phyloP scores from a whole-genome alignment of 2,797 vertebrate genomes.

The Acestrorhynchus altus region DNA sequence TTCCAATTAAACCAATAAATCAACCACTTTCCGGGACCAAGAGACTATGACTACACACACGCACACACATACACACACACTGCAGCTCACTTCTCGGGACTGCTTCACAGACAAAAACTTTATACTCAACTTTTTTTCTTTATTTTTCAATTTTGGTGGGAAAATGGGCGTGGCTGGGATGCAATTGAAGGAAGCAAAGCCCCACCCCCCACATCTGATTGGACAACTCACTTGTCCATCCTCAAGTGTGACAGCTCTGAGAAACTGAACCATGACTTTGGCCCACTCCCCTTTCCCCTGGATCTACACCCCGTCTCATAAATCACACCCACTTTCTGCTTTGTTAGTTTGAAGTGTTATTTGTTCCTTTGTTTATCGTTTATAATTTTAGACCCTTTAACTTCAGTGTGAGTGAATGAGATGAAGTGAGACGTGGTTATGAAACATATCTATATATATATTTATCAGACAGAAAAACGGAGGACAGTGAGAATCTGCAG shows the following conservation, averaged over 20 bases:
- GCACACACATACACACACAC: constrained; percentile 65
- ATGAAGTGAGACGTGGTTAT: constrained; percentile 68
- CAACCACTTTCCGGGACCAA: constrained; percentile 85
- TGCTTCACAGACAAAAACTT: constrained; percentile 67
- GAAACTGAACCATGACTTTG: constrained; percentile 61
- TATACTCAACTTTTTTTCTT: constrained; percentile 73
- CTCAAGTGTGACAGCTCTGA: constrained; percentile 62
- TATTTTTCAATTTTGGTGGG: constrained; percentile 59
- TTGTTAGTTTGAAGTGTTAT: constrained; percentile 23
- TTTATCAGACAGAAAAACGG: constrained; percentile 74
- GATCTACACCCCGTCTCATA: background rate
- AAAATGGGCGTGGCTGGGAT: constrained; percentile 72
- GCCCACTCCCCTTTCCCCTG: constrained; percentile 57
- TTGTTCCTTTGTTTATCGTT: constrained; percentile 68
- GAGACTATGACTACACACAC: constrained; percentile 76
- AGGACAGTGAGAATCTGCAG: constrained; percentile 53
- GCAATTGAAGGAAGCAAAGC: constrained; percentile 55
- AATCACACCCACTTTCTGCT: background rate
- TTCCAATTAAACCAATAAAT: constrained; percentile 58
- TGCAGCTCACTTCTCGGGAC: constrained; percentile 73
- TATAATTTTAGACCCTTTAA: constrained; percentile 59
- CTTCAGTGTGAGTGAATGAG: constrained; percentile 70
- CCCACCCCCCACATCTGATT: constrained; percentile 62
- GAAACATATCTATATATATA: constrained; percentile 71
- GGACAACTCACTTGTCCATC: constrained; percentile 64